Conservation (phyloP, 35 echinoderm and acorn worm genomes). For the Strongylocentrotus purpuratus region DNA sequence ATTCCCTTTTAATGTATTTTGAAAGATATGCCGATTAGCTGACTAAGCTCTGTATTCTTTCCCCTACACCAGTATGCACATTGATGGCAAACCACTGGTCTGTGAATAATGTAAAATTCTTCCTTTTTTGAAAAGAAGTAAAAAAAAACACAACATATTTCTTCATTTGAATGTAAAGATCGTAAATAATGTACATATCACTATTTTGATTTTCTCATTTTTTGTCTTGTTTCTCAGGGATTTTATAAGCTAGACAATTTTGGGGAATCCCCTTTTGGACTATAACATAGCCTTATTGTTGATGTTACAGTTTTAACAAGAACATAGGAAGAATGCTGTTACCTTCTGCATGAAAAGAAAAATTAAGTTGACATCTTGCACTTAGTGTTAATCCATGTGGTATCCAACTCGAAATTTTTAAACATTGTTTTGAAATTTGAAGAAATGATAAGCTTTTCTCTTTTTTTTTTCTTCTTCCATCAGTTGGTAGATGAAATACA, state of each 20-base stretch:
- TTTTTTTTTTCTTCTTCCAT: neutral
- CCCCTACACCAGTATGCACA: no score
- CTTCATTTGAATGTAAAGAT: neutral
- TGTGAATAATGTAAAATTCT: no score
- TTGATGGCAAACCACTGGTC: no score
- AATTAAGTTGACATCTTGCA: no score
- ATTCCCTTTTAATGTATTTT: no score
- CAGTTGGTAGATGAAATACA: neutral
- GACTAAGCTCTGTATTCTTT: no score
- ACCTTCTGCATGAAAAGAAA: neutral
- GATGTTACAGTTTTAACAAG: neutral
- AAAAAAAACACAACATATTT: no score
- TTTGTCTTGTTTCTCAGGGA: neutral
- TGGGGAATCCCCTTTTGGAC: neutral
- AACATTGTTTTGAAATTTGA: neutral
- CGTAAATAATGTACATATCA: neutral
- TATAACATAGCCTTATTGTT: neutral
- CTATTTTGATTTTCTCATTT: neutral
- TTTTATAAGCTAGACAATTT: neutral
- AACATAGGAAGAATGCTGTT: neutral
- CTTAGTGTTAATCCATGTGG: neutral
- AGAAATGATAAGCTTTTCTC: neutral
- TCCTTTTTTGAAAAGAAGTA: no score
- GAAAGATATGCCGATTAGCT: no score
- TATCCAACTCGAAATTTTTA: neutral